phyloP scores from a whole-genome alignment of 2,113 vertebrate species.

The Cyprinodon variegatus region DNA sequence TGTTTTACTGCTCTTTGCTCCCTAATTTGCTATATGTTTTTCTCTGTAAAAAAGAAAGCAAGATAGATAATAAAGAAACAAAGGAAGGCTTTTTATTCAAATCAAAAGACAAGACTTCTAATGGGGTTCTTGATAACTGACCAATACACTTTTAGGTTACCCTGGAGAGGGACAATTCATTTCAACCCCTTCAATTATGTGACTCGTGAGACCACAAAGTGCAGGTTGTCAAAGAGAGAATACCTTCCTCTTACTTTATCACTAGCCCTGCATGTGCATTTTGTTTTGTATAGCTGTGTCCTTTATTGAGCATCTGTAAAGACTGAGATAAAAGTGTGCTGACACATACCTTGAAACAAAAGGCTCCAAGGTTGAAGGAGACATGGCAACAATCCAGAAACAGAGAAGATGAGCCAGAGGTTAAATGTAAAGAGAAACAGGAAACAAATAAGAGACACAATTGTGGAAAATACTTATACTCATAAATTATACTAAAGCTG shows the following conservation, averaged over 20 bases:
- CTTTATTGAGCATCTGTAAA: conserved; percentile 63
- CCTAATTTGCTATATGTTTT: background rate
- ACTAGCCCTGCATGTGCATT: conserved; percentile 40
- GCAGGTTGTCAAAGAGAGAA: conserved; percentile 40
- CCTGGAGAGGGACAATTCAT: conserved; percentile 32
- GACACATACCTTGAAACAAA: conserved; percentile 56
- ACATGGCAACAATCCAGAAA: conserved; percentile 39
- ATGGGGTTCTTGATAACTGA: conserved; percentile 41
- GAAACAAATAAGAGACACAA: conserved; percentile 20
- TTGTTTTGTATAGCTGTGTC: conserved; percentile 52
- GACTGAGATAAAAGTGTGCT: conserved; percentile 54
- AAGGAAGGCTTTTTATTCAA: background rate
- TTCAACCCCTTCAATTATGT: conserved; percentile 36
- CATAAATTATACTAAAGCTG: background rate
- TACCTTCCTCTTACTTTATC: conserved; percentile 42
- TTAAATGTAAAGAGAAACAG: conserved; percentile 38
- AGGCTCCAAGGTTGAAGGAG: conserved; percentile 62
- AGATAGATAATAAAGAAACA: background rate
- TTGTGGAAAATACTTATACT: conserved; percentile 31
- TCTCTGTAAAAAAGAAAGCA: background rate
- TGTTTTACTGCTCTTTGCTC: background rate
- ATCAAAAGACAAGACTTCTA: background rate
- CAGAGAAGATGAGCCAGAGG: conserved; percentile 28
- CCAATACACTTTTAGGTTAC: conserved; percentile 44
- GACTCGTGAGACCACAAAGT: conserved; percentile 40